These are phyloP conservation scores for Clarias platycephalus DNA, from an alignment of 2,797 vertebrate genomes.

Conservation along the genomic window DNA sequence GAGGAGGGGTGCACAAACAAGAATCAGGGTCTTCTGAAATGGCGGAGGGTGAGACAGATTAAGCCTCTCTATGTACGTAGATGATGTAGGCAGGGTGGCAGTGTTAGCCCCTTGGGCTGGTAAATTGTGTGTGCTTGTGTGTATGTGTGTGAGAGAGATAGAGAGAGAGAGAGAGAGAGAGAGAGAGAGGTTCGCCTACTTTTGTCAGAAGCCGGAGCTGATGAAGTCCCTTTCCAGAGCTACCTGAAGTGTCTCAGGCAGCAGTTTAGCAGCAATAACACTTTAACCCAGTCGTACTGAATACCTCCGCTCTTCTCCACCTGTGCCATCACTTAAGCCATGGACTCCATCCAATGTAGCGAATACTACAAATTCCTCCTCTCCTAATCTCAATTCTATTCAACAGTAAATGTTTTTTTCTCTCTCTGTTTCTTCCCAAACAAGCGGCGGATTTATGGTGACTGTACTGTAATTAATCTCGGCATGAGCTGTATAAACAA, in stretches of 20 bases:
- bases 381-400: slow-evolving; percentile 3
- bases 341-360: neutral
- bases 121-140: slow-evolving; percentile 33
- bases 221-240: slow-evolving; percentile 49
- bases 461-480: slow-evolving; percentile 49
- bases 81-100: slow-evolving; percentile 68
- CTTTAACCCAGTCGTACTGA: slow-evolving; percentile 11
- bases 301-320: neutral
- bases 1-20: slow-evolving; percentile 78
- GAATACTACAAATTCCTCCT: neutral
- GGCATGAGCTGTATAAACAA: slow-evolving; percentile 46
- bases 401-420: neutral
- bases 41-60: slow-evolving; percentile 76
- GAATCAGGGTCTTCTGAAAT: slow-evolving; percentile 74
- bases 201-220: slow-evolving; percentile 32
- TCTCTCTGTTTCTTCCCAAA: slow-evolving; percentile 10
- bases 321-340: neutral
- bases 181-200: neutral
- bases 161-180: neutral
- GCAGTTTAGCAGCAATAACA: slow-evolving; percentile 51
- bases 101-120: slow-evolving; percentile 67
- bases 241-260: slow-evolving; percentile 57
- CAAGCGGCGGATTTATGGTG: slow-evolving; percentile 29
- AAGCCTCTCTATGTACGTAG: slow-evolving; percentile 74
- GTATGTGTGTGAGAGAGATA: slow-evolving; percentile 35